Evolutionary conservation across 2,113 vertebrate genomes (phyloP).

Genomic region (Conger conger): DNA sequence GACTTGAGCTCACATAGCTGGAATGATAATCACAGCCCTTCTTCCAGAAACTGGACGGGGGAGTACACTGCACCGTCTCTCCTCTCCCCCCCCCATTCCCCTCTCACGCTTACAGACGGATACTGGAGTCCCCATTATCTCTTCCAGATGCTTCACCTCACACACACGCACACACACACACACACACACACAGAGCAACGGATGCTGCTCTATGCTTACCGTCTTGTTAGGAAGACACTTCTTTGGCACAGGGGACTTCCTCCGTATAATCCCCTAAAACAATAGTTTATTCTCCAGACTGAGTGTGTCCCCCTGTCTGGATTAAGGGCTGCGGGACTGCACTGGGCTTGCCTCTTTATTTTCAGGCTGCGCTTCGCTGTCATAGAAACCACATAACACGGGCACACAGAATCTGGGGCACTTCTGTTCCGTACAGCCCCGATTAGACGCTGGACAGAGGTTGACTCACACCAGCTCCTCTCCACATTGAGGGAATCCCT

Average conservation of each 20-base stretch:
- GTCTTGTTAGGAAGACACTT: constrained; percentile 60
- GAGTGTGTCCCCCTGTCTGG: constrained; percentile 10
- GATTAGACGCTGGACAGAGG: constrained; percentile 21
- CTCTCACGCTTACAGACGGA: constrained; percentile 45
- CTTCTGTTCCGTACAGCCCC: constrained; percentile 18
- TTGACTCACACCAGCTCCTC: constrained; percentile 31
- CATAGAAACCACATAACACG: not conserved
- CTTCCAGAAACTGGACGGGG: not conserved
- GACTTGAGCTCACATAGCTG: constrained; percentile 68
- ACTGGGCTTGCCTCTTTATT: not conserved
- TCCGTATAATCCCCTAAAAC: constrained; percentile 53
- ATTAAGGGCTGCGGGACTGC: not conserved
- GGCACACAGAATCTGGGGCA: not conserved
- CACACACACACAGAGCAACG: not conserved
- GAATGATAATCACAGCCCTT: constrained; percentile 69
- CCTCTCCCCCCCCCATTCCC: constrained; percentile 26
- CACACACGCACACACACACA: not conserved
- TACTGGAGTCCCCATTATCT: constrained; percentile 63
- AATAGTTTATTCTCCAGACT: constrained; percentile 43
- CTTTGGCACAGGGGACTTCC: constrained; percentile 50
- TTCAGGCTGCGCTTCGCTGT: not conserved
- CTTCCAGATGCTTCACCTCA: constrained; percentile 68
- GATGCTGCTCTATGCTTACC: constrained; percentile 40
- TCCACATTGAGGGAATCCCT: constrained; percentile 42
- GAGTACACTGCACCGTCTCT: not conserved